A percentile compares a stretch with the other conserved stretches of the same genome.
phyloP scores from a whole-genome alignment of 2,113 vertebrate genomes.

The Colaptes auratus region DNA sequence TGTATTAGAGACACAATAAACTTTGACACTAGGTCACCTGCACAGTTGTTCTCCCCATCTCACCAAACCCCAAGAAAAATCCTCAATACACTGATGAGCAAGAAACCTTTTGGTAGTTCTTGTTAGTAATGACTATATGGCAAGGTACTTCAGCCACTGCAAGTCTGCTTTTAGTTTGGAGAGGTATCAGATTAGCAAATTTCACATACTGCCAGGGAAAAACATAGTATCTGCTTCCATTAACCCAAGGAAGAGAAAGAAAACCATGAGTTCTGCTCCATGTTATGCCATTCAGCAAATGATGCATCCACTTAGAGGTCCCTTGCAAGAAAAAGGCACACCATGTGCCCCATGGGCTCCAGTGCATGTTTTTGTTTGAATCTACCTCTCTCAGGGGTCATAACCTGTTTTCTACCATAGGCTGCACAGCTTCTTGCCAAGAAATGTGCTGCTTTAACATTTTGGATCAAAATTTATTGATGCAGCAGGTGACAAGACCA shows the following conservation, averaged over 20 bases:
- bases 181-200: not conserved
- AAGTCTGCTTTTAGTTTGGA: not conserved
- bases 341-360: not conserved
- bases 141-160: not conserved
- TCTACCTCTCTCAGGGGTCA: not conserved
- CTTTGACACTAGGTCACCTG: not conserved
- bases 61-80: not conserved
- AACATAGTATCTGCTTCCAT: not conserved
- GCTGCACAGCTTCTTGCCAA: constrained; percentile 10
- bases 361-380: not conserved
- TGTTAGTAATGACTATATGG: not conserved
- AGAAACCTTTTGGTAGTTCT: not conserved
- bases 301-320: not conserved
- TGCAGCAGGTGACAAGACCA: constrained; percentile 54
- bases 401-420: not conserved
- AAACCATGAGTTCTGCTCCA: not conserved
- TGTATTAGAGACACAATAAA: not conserved
- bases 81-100: not conserved
- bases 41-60: not conserved
- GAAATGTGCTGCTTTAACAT: constrained; percentile 40
- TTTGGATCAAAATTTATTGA: constrained; percentile 53
- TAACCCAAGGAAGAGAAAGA: not conserved
- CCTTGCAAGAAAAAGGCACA: not conserved
- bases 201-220: not conserved
- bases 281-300: not conserved